phyloP scores from a whole-genome alignment of 1,140 invertebrate genomes.

The Zaprionus davidi region DNA sequence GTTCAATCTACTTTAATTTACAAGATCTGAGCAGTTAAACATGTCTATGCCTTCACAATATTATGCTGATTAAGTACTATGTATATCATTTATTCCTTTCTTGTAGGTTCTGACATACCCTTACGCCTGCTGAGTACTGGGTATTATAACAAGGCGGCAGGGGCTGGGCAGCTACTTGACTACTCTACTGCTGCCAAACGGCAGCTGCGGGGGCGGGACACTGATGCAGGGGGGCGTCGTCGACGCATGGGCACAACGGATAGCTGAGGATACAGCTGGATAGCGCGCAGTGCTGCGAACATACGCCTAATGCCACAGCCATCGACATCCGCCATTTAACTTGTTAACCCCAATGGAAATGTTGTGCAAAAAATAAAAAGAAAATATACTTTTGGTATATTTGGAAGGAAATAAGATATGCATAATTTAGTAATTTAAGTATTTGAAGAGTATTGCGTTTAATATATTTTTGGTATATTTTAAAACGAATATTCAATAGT shows the following conservation, averaged over 20 bases:
- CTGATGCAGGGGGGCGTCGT: conserved; percentile 21
- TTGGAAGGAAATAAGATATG: not conserved
- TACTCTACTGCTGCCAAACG: conserved; percentile 36
- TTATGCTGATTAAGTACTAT: too few relatives aligned
- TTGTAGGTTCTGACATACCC: not conserved
- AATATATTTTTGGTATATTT: too few relatives aligned
- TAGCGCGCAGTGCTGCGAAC: conserved; percentile 57
- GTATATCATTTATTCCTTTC: not conserved
- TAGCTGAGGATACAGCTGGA: conserved; percentile 24
- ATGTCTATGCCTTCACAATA: not conserved
- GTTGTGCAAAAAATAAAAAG: not conserved
- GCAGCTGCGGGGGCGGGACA: conserved; percentile 62
- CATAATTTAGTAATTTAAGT: too few relatives aligned
- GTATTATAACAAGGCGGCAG: conserved; percentile 11
- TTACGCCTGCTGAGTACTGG: not conserved
- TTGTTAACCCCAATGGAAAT: conserved; percentile 48
- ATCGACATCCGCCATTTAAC: conserved; percentile 80
- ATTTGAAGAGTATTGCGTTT: too few relatives aligned
- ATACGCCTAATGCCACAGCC: conserved; percentile 79
- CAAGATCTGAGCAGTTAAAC: not conserved
- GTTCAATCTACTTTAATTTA: not conserved
- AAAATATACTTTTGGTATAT: not conserved
- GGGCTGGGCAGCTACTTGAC: conserved; percentile 38
- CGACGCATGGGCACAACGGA: conserved; percentile 11
- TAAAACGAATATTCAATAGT: too few relatives aligned